These are phyloP conservation scores for Yasuhikotakia modesta DNA, from an alignment of 2,797 vertebrate genomes.

Conservation along the genomic window DNA sequence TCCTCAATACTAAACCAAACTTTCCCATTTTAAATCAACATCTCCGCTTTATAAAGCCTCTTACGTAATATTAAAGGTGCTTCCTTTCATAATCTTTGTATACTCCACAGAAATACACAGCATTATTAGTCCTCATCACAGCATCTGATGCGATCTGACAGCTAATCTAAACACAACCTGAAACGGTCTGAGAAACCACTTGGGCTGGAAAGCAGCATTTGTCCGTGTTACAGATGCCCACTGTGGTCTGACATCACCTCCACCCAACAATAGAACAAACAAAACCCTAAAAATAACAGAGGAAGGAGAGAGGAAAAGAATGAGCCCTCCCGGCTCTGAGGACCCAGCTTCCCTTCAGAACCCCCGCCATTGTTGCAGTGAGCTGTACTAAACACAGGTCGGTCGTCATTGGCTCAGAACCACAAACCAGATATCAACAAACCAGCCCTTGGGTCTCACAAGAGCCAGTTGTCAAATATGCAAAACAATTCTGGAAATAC, in stretches of 20 bases:
- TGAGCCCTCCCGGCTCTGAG: constrained; percentile 44
- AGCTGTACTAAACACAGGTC: constrained; percentile 25
- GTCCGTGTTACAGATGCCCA: constrained; percentile 29
- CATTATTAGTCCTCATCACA: constrained; percentile 12
- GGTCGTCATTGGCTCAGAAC: constrained; percentile 34
- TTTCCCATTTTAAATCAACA: background rate
- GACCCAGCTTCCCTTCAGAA: constrained; percentile 51
- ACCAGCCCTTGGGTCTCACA: background rate
- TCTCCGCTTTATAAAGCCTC: background rate
- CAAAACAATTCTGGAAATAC: constrained; percentile 5
- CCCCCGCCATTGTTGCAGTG: constrained; percentile 49
- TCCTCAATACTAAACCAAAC: background rate
- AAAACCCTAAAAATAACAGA: constrained; percentile 57
- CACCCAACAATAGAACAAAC: constrained; percentile 56
- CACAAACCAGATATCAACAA: constrained; percentile 30
- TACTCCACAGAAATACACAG: background rate
- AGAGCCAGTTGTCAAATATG: background rate
- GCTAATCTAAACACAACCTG: background rate
- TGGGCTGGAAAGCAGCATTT: constrained; percentile 17
- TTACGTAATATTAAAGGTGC: constrained; percentile 17
- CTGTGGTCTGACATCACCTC: constrained; percentile 36
- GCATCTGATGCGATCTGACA: background rate
- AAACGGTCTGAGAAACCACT: constrained; percentile 14
- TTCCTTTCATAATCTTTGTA: constrained; percentile 18
- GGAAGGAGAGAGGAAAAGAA: constrained; percentile 52